A percentile compares a stretch with the other conserved stretches of the same genome.
phyloP scores from a whole-genome alignment of 2,113 vertebrate species.

The Percopsis transmontana region DNA sequence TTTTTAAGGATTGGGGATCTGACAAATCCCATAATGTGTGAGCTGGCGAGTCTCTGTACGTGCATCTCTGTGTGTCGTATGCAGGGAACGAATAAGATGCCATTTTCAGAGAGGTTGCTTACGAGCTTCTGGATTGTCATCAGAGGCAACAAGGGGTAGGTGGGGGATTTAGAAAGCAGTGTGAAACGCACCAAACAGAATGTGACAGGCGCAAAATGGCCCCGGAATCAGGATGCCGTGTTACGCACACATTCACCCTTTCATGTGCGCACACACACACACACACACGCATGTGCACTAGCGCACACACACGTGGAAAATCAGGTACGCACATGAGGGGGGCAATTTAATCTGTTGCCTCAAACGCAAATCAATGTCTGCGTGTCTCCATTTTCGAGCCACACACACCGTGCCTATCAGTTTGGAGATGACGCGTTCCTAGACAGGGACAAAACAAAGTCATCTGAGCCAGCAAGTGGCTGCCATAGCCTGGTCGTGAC shows the following conservation, averaged over 20 bases:
- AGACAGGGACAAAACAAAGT: slow-evolving; percentile 50
- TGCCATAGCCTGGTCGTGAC: slow-evolving; percentile 33
- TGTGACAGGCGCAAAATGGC: slow-evolving; percentile 72
- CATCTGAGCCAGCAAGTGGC: slow-evolving; percentile 38
- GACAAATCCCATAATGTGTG: slow-evolving; percentile 13
- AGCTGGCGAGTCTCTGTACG: slow-evolving; percentile 7
- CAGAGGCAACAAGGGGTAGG: slow-evolving; percentile 49
- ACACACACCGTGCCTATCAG: slow-evolving; percentile 30
- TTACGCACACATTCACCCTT: not conserved
- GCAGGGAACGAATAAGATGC: slow-evolving; percentile 61
- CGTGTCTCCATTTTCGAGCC: slow-evolving; percentile 37
- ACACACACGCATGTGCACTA: slow-evolving; percentile 4
- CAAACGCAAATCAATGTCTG: slow-evolving; percentile 56
- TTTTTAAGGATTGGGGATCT: slow-evolving; percentile 14
- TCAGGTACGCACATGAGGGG: slow-evolving; percentile 18
- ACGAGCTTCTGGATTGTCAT: slow-evolving; percentile 41
- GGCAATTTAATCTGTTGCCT: slow-evolving; percentile 60
- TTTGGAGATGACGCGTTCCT: slow-evolving; percentile 25
- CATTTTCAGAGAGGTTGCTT: slow-evolving; percentile 63
- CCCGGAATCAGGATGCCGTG: slow-evolving; percentile 25
- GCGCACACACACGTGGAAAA: not conserved
- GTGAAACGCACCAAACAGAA: slow-evolving; percentile 61
- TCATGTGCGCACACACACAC: not conserved
- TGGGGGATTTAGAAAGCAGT: slow-evolving; percentile 57
- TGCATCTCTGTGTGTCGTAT: slow-evolving; percentile 24